These are phyloP conservation scores for Aspidiotus rigidus DNA, from an alignment of 2,888 invertebrate genomes.

Conservation along the genomic window DNA sequence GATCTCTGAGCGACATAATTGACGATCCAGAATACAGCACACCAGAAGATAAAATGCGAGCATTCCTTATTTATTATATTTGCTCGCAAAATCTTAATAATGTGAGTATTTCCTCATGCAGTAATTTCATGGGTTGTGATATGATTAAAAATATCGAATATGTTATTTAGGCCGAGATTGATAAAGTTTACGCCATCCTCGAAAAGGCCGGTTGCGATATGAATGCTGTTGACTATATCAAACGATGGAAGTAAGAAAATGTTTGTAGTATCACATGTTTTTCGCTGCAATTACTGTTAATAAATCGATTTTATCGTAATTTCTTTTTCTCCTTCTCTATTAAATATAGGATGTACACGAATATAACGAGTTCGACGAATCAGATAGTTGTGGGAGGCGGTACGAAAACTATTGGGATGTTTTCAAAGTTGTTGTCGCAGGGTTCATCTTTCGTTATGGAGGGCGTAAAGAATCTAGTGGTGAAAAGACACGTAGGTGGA, in stretches of 20 bases:
- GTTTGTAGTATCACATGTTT: neutral
- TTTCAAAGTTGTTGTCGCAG: conserved; percentile 92
- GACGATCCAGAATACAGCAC: conserved; percentile 78
- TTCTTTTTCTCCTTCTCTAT: neutral
- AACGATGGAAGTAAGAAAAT: conserved; percentile 72
- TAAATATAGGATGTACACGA: conserved; percentile 44
- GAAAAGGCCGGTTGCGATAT: conserved; percentile 75
- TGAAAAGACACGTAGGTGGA: conserved; percentile 83
- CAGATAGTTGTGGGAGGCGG: conserved; percentile 71
- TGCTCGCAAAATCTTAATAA: conserved; percentile 72
- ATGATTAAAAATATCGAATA: neutral
- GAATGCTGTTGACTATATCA: conserved; percentile 75
- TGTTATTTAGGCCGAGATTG: conserved; percentile 56
- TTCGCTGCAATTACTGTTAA: neutral
- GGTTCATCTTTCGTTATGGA: conserved; percentile 99
- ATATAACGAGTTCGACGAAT: conserved; percentile 61
- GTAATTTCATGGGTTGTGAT: neutral
- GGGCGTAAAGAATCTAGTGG: conserved; percentile 96
- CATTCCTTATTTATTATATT: conserved; percentile 86
- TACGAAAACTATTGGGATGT: conserved; percentile 94
- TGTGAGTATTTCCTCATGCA: conserved; percentile 40
- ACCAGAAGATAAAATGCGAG: conserved; percentile 81
- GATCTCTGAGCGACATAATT: conserved; percentile 77
- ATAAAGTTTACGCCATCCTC: conserved; percentile 71
- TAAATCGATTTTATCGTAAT: neutral